A percentile compares a stretch with the other conserved stretches of the same genome.
These are phyloP conservation scores for Chelon labrosus DNA, from an alignment of 2,797 vertebrate genomes.

Conservation along the genomic window DNA sequence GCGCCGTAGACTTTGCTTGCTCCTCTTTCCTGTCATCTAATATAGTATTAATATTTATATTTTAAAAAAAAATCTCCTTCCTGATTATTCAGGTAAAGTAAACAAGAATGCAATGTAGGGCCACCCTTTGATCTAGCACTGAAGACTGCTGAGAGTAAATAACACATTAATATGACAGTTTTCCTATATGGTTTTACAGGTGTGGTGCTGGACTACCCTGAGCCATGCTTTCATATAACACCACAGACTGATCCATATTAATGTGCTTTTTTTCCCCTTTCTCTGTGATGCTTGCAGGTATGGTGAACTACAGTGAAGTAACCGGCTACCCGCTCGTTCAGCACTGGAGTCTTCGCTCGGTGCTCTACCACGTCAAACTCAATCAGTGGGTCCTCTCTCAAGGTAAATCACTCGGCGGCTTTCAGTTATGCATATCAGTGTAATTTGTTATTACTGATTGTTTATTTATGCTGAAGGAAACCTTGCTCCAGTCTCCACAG, in stretches of 20 bases:
- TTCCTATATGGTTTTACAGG: constrained; percentile 7
- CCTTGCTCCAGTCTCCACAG: background rate
- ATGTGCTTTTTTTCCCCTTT: background rate
- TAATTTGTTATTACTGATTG: constrained; percentile 35
- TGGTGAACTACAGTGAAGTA: constrained; percentile 99
- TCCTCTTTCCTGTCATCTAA: constrained; percentile 46
- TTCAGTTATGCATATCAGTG: constrained; percentile 7
- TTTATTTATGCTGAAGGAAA: constrained; percentile 36
- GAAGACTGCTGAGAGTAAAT: constrained; percentile 38
- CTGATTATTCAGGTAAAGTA: constrained; percentile 49
- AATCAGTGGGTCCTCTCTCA: constrained; percentile 94
- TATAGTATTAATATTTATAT: constrained; percentile 61
- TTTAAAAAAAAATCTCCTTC: constrained; percentile 25
- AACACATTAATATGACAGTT: constrained; percentile 20
- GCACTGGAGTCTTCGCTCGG: constrained; percentile 94
- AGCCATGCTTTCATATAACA: background rate
- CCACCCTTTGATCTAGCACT: constrained; percentile 55
- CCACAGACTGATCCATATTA: background rate
- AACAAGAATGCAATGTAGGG: constrained; percentile 45
- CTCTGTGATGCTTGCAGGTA: constrained; percentile 82
- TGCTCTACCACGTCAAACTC: constrained; percentile 95
- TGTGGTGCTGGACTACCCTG: background rate
- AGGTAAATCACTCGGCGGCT: constrained; percentile 82
- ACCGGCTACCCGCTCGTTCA: constrained; percentile 95
- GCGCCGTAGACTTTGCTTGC: constrained; percentile 15